Base-by-base conservation (phyloP, 2,797 vertebrate genomes). In the Philypnodon macrostomus region DNA sequence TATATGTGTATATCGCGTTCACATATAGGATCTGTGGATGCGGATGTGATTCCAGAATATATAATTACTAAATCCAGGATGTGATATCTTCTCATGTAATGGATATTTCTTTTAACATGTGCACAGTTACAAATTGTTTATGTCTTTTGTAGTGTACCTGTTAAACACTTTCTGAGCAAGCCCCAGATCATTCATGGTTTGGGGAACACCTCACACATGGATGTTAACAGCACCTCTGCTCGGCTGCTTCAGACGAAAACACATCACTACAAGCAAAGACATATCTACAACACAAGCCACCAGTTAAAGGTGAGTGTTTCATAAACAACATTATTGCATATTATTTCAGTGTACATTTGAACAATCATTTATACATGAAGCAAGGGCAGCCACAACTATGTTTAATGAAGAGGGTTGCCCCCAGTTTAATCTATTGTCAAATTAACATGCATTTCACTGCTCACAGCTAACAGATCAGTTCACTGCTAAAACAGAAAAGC, bases 141-240 rank as follows among this genome's bases (percentile, higher is more conserved):
- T 34, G 23, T 51, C 48, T 55, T 47, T 70, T n/a, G 38, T 46
- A 98, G 96, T 85, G 88, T 93, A 0, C 94, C 94, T 7, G 92
- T 94, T 24, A 98, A 95, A 84, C 95, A 95, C 55, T 94, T 98
- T 77, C 91, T 96, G 35, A 94, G 91, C 84, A 97, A 97, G 59
- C 95, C 96, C 0, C 96, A 97, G 84, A 89, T 96, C 66, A 92
- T 91, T 0, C 93, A 95, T 0, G 94, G 93, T 76, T 76, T 95
- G 67, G 92, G 93, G 0, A 92, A 89, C 80, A 75, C 24, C 66
- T 59, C 72, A 30, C 93, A 93, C 38, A 85, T 93, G 81, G 93
- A 95, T 50, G 86, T 93, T 42, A 91, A 91, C 63, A 79, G 89
- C 12, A 91, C 93, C 1, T 92, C 90, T 0, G 96, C 93, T 7